These are phyloP conservation scores for Dallia pectoralis DNA, from an alignment of 2,797 vertebrate species.

Conservation along the genomic window DNA sequence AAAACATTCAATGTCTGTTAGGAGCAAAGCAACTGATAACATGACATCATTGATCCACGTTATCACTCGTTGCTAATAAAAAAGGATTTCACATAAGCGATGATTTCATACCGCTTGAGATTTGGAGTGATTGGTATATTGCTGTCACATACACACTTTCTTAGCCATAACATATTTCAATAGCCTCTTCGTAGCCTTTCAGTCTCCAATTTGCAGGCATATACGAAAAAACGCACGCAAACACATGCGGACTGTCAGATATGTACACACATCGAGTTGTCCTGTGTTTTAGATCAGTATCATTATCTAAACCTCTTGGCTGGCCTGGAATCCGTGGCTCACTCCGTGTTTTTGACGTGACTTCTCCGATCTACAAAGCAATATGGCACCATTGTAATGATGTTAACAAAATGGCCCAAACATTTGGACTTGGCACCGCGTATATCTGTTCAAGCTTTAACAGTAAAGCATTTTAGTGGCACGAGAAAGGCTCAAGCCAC, in stretches of 20 bases:
- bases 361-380: slow-evolving; percentile 24
- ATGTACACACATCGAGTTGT: background rate
- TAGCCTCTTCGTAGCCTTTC: too few species aligned
- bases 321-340: slow-evolving; percentile 17
- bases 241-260: background rate
- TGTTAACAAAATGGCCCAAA: slow-evolving; percentile 20
- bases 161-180: too few species aligned
- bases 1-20: slow-evolving; percentile 39
- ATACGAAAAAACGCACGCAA: background rate
- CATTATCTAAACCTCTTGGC: background rate
- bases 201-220: too few species aligned
- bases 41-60: slow-evolving; percentile 43
- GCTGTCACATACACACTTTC: too few species aligned
- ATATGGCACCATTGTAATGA: slow-evolving; percentile 10
- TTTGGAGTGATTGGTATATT: too few species aligned
- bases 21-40: slow-evolving; percentile 32
- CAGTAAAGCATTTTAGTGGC: slow-evolving; percentile 29
- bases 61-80: slow-evolving; percentile 29
- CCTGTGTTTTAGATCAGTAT: slow-evolving; percentile 2
- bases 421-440: slow-evolving; percentile 12
- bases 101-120: too few species aligned
- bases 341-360: slow-evolving; percentile 17
- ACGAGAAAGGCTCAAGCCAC: slow-evolving; percentile 43
- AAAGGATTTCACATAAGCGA: slow-evolving; percentile 30
- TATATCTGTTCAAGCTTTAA: slow-evolving; percentile 23